Evolutionary conservation across 2,888 invertebrate genomes (phyloP).

Genomic region (Dryococelus australis): DNA sequence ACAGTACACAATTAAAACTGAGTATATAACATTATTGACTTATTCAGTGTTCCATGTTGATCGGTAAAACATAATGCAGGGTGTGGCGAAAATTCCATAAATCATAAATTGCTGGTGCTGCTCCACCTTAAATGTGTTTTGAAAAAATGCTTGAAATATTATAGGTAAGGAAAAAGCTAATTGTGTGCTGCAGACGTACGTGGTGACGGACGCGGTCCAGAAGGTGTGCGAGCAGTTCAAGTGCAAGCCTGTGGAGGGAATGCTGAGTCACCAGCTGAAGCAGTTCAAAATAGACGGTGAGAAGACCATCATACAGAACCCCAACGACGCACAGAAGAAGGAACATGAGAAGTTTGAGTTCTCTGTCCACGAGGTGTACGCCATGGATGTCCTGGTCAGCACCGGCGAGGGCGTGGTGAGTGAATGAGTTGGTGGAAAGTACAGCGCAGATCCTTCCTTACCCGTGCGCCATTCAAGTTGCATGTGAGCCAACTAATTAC

Average conservation of each 20-base stretch:
- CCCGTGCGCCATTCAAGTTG: too few relatives aligned
- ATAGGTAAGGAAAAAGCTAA: neutral
- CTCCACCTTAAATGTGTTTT: too few relatives aligned
- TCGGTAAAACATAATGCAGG: too few relatives aligned
- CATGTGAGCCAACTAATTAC: too few relatives aligned
- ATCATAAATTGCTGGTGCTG: too few relatives aligned
- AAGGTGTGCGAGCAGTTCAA: constrained; percentile 92
- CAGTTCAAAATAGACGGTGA: constrained; percentile 98
- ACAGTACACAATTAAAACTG: too few relatives aligned
- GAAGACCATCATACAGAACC: constrained; percentile 97
- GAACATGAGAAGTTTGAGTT: constrained; percentile 97
- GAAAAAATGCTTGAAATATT: too few relatives aligned
- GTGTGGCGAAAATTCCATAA: too few relatives aligned
- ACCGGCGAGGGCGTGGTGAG: constrained; percentile 92
- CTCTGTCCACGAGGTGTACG: constrained; percentile 97
- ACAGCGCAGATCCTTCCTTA: too few relatives aligned
- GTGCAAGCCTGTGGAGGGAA: constrained; percentile 97
- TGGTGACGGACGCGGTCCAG: constrained; percentile 90
- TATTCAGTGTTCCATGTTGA: too few relatives aligned
- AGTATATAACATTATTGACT: too few relatives aligned
- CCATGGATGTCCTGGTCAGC: constrained; percentile 96
- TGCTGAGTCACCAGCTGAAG: constrained; percentile 94
- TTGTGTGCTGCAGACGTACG: constrained; percentile 73
- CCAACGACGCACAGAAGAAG: constrained; percentile 94
- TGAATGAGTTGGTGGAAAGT: constrained; percentile 42